phyloP scores from a whole-genome alignment of 1,140 invertebrate species.

The Penaeus japonicus region DNA sequence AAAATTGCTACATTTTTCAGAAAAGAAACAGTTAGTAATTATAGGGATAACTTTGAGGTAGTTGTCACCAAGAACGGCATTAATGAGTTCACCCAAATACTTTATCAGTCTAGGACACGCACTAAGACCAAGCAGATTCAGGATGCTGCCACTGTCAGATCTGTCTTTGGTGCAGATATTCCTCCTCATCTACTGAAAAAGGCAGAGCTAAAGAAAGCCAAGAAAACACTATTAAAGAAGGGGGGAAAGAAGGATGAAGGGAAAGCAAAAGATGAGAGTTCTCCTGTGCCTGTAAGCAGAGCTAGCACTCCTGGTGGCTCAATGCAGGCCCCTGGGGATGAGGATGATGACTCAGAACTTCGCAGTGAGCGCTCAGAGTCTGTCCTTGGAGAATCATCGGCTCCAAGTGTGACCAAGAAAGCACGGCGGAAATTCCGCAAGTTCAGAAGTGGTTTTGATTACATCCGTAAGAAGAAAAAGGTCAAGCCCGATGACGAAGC shows the following conservation, averaged over 20 bases:
- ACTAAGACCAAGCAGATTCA: conserved; percentile 79
- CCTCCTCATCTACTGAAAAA: conserved; percentile 39
- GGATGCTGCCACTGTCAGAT: conserved; percentile 75
- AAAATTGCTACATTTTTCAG: conserved; percentile 67
- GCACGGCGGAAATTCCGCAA: conserved; percentile 66
- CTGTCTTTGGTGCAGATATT: conserved; percentile 60
- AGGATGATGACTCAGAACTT: conserved; percentile 63
- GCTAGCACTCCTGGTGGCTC: conserved; percentile 49
- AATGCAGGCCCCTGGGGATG: conserved; percentile 64
- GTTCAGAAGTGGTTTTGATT: conserved; percentile 82
- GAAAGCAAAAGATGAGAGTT: conserved; percentile 45
- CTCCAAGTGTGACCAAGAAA: conserved; percentile 31
- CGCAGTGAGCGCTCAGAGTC: conserved; percentile 50
- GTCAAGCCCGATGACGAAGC: conserved; percentile 57
- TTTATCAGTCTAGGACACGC: conserved; percentile 77
- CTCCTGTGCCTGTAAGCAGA: conserved; percentile 17
- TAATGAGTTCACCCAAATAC: conserved; percentile 74
- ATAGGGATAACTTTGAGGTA: conserved; percentile 74
- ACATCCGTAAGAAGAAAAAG: conserved; percentile 86
- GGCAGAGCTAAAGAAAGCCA: conserved; percentile 36
- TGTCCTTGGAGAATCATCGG: conserved; percentile 39
- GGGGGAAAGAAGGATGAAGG: conserved; percentile 59
- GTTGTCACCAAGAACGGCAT: conserved; percentile 68
- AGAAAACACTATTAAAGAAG: conserved; percentile 54
- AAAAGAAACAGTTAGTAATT: conserved; percentile 75